Evolutionary conservation across 2,888 invertebrate genomes (phyloP).

Genomic region (Pandemis heparana): DNA sequence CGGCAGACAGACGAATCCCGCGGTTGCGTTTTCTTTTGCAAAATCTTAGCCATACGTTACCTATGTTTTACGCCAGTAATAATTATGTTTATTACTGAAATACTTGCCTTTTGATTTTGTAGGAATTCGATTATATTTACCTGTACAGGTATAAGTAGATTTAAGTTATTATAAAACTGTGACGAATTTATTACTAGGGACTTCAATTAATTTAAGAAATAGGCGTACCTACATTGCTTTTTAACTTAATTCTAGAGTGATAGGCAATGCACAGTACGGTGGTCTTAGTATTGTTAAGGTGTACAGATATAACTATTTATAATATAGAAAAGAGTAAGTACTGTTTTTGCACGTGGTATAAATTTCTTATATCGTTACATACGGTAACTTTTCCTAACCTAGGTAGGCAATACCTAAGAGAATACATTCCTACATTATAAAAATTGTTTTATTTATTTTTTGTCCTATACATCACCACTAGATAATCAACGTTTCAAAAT

Average conservation of each 20-base stretch:
- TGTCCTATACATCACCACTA: background rate
- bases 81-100: background rate
- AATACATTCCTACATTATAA: constrained; percentile 19
- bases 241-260: background rate
- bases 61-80: background rate
- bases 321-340: constrained; percentile 2
- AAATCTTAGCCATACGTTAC: background rate
- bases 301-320: constrained; percentile 16
- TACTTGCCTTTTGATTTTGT: constrained; percentile 8
- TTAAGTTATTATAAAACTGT: constrained; percentile 42
- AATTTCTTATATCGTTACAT: background rate
- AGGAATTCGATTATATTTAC: background rate
- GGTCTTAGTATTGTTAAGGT: background rate
- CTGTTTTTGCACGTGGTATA: background rate
- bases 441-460: background rate
- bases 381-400: constrained; percentile 1
- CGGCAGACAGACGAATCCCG: background rate
- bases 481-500: background rate
- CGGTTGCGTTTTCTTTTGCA: background rate
- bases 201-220: constrained; percentile 25
- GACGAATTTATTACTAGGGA: constrained; percentile 73
- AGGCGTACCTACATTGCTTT: background rate
- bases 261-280: background rate
- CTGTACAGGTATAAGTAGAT: background rate
- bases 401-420: background rate